A percentile compares a stretch with the other conserved stretches of the same genome.
phyloP scores from a whole-genome alignment of 2,888 invertebrate species.

The Ectropis crepuscularia region DNA sequence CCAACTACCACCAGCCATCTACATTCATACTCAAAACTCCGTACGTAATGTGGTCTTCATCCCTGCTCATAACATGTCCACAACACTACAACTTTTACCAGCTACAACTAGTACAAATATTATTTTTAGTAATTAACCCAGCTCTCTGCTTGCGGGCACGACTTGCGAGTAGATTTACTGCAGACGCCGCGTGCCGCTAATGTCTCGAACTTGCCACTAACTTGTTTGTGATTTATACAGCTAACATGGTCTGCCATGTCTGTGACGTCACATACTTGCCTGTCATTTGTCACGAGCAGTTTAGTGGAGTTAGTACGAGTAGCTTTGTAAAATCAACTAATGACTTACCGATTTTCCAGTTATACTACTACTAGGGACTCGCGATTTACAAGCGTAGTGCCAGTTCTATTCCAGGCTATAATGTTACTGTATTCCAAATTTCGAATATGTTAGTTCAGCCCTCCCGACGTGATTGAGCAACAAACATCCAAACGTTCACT shows the following conservation, averaged over 20 bases:
- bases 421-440: too few relatives aligned
- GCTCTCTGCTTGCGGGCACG: conserved; percentile 48
- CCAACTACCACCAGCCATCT: too few relatives aligned
- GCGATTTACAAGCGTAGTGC: too few relatives aligned
- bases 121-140: conserved; percentile 43
- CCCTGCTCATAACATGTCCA: too few relatives aligned
- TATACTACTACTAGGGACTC: too few relatives aligned
- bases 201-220: conserved; percentile 48
- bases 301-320: neutral
- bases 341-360: too few relatives aligned
- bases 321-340: neutral
- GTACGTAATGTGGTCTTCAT: too few relatives aligned
- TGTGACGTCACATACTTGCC: conserved; percentile 23
- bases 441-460: too few relatives aligned
- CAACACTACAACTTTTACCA: neutral
- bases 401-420: too few relatives aligned
- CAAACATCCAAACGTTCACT: too few relatives aligned
- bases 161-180: conserved; percentile 59
- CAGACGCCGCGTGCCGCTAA: conserved; percentile 55
- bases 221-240: conserved; percentile 47
- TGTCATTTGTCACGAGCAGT: conserved; percentile 21
- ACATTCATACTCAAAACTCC: too few relatives aligned
- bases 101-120: conserved; percentile 21
- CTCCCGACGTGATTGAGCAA: too few relatives aligned
- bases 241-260: conserved; percentile 29